Evolutionary conservation across 2,888 invertebrate species (phyloP).

Genomic region (Meiosimyza platycephala): DNA sequence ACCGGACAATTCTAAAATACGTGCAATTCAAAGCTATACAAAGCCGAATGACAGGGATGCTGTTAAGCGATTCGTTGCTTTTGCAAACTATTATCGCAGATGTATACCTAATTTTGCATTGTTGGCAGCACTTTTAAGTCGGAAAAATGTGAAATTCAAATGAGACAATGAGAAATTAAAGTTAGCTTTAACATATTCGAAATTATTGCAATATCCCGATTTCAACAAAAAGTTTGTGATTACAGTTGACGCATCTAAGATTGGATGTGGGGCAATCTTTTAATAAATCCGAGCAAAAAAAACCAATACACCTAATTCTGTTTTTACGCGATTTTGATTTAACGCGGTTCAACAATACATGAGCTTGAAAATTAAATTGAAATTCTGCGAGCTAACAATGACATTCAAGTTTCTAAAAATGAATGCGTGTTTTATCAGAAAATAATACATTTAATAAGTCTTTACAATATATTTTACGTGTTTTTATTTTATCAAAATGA

Average conservation of each 20-base stretch:
- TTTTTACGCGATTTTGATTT: no score
- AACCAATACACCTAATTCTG: no score
- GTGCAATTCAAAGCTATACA: conserved; percentile 33
- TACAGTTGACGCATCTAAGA: conserved; percentile 41
- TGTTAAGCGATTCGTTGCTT: conserved; percentile 36
- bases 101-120: background rate
- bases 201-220: conserved; percentile 35
- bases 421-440: no score
- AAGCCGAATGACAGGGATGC: conserved; percentile 13
- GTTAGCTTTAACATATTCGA: background rate
- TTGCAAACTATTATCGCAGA: conserved; percentile 2
- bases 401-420: no score
- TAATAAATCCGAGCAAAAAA: conserved; percentile 12
- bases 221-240: conserved; percentile 36
- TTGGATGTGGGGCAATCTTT: conserved; percentile 32
- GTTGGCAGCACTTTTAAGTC: conserved; percentile 21
- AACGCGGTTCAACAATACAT: no score
- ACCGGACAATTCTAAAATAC: conserved; percentile 34
- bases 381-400: no score
- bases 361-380: no score
- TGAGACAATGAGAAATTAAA: conserved; percentile 35
- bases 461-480: no score
- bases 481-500: no score
- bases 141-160: conserved; percentile 32
- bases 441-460: no score